Evolutionary conservation across 2,797 vertebrate species (phyloP), one percentile per base, ranked within the genome.

Genomic region (Clarias platycephalus): DNA sequence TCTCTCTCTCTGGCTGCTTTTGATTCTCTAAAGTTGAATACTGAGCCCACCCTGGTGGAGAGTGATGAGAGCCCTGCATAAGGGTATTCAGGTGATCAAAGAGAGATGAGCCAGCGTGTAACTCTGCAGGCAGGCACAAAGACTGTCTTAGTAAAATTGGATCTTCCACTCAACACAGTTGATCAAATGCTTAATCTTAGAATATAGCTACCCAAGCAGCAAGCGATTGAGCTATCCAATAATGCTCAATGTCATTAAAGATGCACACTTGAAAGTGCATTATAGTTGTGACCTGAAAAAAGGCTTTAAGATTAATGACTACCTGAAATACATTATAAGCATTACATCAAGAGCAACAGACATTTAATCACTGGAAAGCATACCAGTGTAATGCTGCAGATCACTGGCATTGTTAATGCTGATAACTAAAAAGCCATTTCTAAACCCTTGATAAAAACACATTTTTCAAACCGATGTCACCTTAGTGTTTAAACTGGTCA

Each of bases 21-120:
- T 64, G 37, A 26, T 44, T 63, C 60, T 28, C 37, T 78, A 55
- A 75, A 55, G 44, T 58, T 79, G 77, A 64, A 79, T 79, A 79
- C 63, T 79, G 34, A 63, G 58, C 57, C 58, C 34, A 34, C 37
- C 60, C 60, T 80, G 60, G 37, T 80, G n/a, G 60, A 40, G 4
- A 49, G n/a, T 66, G n/a, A 8, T 31, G 40, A 66, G 34, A n/a
- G n/a, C 26, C 74, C 18, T 58, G 26, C 53, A 76, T 22, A 18
- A 58, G 74, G 20, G 53, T 31, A 76, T 24, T 22, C 26, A 31
- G 74, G 74, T 53, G 53, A 57, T 58, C 49, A 76, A 58, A 76
- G 31, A 76, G 53, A 76, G 53, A 76, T 58, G 57, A 20, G 72
- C 26, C 34, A 18, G 74, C 1, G 8, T 57, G 26, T 13, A 75